Conservation (phyloP, 2,888 invertebrate species). For the Drosophila diplacantha region DNA sequence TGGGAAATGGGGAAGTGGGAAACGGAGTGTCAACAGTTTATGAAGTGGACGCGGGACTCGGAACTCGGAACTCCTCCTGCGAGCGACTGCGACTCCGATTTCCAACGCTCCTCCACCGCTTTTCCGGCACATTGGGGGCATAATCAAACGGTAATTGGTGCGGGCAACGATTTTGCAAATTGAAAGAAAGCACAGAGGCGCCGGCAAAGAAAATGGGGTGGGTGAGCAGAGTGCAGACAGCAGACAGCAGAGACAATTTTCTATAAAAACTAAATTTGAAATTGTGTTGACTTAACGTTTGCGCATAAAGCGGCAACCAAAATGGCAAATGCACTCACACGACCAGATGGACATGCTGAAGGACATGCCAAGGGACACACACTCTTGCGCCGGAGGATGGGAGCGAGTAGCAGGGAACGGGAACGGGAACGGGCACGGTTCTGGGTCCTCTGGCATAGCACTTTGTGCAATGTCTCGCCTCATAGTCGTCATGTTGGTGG, state of each 20-base stretch:
- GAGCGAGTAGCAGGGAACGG: neutral
- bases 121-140: slow-evolving; percentile 42
- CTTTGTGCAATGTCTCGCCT: slow-evolving; percentile 64
- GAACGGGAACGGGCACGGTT: slow-evolving; percentile 6
- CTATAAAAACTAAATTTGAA: slow-evolving; percentile 69
- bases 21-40: slow-evolving; percentile 61
- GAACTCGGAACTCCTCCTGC: slow-evolving; percentile 3
- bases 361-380: slow-evolving; percentile 38
- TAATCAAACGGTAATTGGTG: slow-evolving; percentile 68
- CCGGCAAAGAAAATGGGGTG: neutral
- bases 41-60: slow-evolving; percentile 44
- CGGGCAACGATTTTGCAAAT: slow-evolving; percentile 66
- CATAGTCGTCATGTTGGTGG: slow-evolving; percentile 67
- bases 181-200: slow-evolving; percentile 47
- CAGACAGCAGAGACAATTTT: slow-evolving; percentile 55
- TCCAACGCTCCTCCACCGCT: slow-evolving; percentile 14
- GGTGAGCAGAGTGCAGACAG: slow-evolving; percentile 29
- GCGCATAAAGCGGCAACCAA: slow-evolving; percentile 61
- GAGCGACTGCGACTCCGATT: slow-evolving; percentile 13
- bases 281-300: slow-evolving; percentile 72
- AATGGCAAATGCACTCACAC: slow-evolving; percentile 61
- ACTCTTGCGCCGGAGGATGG: slow-evolving; percentile 7
- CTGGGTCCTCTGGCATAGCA: slow-evolving; percentile 51
- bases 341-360: slow-evolving; percentile 42
- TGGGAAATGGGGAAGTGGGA: slow-evolving; percentile 25